phyloP scores from a whole-genome alignment of 2,888 invertebrate genomes.

The Julus scandinavius region DNA sequence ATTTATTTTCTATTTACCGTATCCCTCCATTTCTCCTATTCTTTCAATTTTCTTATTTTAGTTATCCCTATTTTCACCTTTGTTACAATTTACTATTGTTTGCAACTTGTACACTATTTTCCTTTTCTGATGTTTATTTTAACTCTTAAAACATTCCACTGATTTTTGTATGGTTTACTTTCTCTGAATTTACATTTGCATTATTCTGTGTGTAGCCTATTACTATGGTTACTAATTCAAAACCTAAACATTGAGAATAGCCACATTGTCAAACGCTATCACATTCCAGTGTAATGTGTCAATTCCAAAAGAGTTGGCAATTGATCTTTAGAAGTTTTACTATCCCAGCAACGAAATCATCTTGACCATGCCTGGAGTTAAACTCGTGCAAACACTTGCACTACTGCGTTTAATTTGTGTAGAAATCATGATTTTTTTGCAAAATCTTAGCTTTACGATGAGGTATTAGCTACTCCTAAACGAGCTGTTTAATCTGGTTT shows the following conservation, averaged over 20 bases:
- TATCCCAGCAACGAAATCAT: not conserved
- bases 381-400: not conserved
- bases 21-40: too few species aligned
- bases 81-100: too few species aligned
- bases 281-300: not conserved
- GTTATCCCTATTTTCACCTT: too few species aligned
- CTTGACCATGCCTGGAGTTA: not conserved
- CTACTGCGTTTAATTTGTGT: not conserved
- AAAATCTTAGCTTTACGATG: not conserved
- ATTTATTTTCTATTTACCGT: too few species aligned
- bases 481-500: constrained; percentile 2
- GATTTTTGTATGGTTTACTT: too few species aligned
- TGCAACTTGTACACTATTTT: too few species aligned
- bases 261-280: not conserved
- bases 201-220: too few species aligned
- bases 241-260: not conserved
- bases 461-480: not conserved
- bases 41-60: too few species aligned
- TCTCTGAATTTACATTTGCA: too few species aligned
- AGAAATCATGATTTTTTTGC: not conserved
- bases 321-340: not conserved
- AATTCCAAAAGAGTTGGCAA: not conserved
- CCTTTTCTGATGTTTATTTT: too few species aligned
- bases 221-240: too few species aligned
- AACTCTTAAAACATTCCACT: too few species aligned